These are phyloP conservation scores for Spodoptera littoralis DNA, from an alignment of 2,888 invertebrate genomes.

Conservation along the genomic window DNA sequence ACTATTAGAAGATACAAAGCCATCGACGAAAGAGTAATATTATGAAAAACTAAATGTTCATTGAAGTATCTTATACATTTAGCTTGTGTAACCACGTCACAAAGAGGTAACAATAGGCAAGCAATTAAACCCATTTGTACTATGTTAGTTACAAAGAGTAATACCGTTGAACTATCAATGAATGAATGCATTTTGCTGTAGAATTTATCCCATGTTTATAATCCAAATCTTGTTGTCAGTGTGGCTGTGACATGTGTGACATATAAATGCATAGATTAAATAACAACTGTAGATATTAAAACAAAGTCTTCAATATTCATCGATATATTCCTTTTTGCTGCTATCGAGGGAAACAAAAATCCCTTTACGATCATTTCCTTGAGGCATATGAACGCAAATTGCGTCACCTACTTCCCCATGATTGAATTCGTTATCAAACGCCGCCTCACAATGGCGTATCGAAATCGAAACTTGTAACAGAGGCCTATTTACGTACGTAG, in stretches of 20 bases:
- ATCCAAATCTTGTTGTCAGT: slow-evolving; percentile 18
- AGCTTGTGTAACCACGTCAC: slow-evolving; percentile 66
- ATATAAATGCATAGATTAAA: slow-evolving; percentile 17
- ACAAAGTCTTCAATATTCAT: slow-evolving; percentile 21
- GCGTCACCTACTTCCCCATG: slow-evolving; percentile 65
- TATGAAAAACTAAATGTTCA: slow-evolving; percentile 30
- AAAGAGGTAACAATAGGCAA: slow-evolving; percentile 66
- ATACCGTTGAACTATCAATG: slow-evolving; percentile 55
- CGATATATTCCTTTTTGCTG: slow-evolving; percentile 48
- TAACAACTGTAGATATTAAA: slow-evolving; percentile 27
- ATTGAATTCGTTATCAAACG: slow-evolving; percentile 78
- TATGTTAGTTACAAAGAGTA: slow-evolving; percentile 63
- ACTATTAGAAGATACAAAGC: slow-evolving; percentile 60
- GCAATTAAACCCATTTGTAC: slow-evolving; percentile 73
- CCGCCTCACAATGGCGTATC: slow-evolving; percentile 64
- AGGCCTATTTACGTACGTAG: slow-evolving; percentile 69
- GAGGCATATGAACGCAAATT: slow-evolving; percentile 55
- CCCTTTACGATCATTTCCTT: slow-evolving; percentile 54
- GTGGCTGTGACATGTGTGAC: slow-evolving; percentile 36
- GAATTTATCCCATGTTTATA: slow-evolving; percentile 15
- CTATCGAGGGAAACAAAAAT: slow-evolving; percentile 54
- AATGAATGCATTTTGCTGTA: slow-evolving; percentile 41
- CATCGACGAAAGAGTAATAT: slow-evolving; percentile 1
- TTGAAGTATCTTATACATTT: slow-evolving; percentile 60
- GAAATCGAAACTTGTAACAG: slow-evolving; percentile 71